These are phyloP conservation scores for Lagodon rhomboides DNA, from an alignment of 2,797 vertebrate genomes.

Conservation along the genomic window DNA sequence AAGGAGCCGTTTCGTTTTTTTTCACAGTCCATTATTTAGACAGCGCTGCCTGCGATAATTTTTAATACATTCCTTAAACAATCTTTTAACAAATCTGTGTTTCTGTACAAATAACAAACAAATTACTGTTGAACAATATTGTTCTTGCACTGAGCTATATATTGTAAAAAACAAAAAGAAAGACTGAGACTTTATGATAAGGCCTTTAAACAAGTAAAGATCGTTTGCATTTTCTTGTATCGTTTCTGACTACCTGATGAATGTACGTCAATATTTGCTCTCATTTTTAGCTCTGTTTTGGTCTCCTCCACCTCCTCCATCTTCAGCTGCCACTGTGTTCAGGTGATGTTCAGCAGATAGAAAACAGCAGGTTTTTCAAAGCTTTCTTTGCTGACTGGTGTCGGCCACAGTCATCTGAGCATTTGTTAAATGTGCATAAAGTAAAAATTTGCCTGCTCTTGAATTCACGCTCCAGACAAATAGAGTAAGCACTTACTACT, in stretches of 20 bases:
- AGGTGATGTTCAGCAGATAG: background rate
- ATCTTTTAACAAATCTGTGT: background rate
- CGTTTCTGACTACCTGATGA: background rate
- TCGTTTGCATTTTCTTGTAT: too few relatives aligned
- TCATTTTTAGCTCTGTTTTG: background rate
- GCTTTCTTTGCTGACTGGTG: background rate
- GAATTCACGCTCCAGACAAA: too few relatives aligned
- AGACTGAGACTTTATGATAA: background rate
- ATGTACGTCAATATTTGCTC: background rate
- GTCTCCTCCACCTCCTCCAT: conserved; percentile 5
- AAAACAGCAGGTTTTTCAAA: background rate
- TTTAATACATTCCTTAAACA: background rate
- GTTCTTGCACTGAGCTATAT: background rate
- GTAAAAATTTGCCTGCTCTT: too few relatives aligned
- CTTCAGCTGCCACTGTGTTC: too few relatives aligned
- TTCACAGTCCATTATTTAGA: background rate
- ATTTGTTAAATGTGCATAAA: too few relatives aligned
- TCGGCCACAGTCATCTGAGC: background rate
- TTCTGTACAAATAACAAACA: background rate
- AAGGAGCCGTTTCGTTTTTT: background rate
- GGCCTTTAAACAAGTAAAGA: background rate
- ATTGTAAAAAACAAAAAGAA: background rate
- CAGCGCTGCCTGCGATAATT: background rate
- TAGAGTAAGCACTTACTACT: too few relatives aligned
- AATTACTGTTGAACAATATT: background rate